Evolutionary conservation across 37 sponge, comb jelly and placozoan genomes (phyloP).

Genomic region (Hexactinellida sp.): DNA sequence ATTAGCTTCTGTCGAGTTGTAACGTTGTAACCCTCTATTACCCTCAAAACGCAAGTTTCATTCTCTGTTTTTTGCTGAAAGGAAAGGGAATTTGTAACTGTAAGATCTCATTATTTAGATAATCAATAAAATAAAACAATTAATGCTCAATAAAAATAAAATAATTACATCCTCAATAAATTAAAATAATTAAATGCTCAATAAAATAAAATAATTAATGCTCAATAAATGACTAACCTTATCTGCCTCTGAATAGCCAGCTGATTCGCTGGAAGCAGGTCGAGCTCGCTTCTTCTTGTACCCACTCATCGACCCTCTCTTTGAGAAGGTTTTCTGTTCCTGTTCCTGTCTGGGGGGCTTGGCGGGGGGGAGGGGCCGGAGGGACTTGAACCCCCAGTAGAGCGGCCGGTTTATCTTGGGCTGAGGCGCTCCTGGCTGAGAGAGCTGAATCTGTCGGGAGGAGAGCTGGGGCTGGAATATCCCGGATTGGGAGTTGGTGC

Average conservation of each 20-base stretch:
- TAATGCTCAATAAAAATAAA: too few relatives aligned
- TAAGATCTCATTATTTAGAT: too few relatives aligned
- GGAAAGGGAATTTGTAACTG: too few relatives aligned
- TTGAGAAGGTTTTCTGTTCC: not conserved
- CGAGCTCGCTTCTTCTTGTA: not conserved
- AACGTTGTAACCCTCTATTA: not conserved
- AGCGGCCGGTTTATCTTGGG: conserved; percentile 33
- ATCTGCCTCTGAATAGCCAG: not conserved
- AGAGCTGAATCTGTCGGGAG: not conserved
- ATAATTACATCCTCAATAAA: too few relatives aligned
- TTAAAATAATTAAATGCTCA: not conserved
- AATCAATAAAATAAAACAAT: too few relatives aligned
- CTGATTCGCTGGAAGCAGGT: not conserved
- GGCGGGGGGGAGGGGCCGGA: conserved; percentile 50
- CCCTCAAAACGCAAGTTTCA: not conserved
- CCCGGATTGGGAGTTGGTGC: not conserved
- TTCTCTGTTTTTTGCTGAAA: not conserved
- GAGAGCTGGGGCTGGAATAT: not conserved
- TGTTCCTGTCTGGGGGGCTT: not conserved
- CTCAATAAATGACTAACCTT: not conserved
- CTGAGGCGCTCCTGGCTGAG: not conserved
- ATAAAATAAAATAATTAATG: not conserved
- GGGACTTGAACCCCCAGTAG: conserved; percentile 81
- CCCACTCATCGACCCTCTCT: not conserved
- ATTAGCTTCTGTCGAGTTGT: not conserved